Evolutionary conservation across 2,113 vertebrate genomes (phyloP), one percentile per base, ranked within the genome.

Genomic region (Clarias macrocephalus): DNA sequence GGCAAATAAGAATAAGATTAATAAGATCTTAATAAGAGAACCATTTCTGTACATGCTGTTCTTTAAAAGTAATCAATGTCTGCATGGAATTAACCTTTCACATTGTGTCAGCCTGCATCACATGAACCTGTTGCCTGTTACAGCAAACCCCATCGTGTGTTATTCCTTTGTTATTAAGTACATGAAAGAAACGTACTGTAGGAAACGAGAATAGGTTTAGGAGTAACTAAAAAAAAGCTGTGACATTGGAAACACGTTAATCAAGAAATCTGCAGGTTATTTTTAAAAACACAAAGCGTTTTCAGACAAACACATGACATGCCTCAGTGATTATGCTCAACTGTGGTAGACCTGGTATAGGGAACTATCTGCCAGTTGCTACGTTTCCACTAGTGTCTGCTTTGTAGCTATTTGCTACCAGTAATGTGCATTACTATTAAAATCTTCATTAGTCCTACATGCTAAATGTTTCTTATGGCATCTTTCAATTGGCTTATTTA

Each of bases 391-490:
- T 75, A 12, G 19, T 54, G 23, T 77, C 23, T n/a, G 13, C 54
- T 54, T 54, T 54, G 1, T 28, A 54, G 12, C 13, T 15, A 54
- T 77, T 54, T 48, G 23, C 4, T 28, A 77, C 12, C 21, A 77
- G 48, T 77, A n/a, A 25, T 75, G 19, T 76, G 11, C 37, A 76
- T 6, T 52, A n/a, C 75, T 54, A 5, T 56, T 13, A 18, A 18
- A 5, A 84, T 91, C 91, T 91, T 91, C 30, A 85, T 88, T 91
- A 73, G 90, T 82, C 87, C 76, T 86, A 76, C 80, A 33, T 88
- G 33, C 81, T 70, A 72, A 85, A 87, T 89, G 89, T 90, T 89
- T 91, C 87, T 85, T 79, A 56, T 86, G 90, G 77, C 37, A 65
- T 88, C 83, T 66, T 52, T 83, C 73, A 91, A 80, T 84, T 83